These are phyloP conservation scores for Cartodere bifasciata DNA, from an alignment of 2,888 invertebrate genomes.

Conservation along the genomic window DNA sequence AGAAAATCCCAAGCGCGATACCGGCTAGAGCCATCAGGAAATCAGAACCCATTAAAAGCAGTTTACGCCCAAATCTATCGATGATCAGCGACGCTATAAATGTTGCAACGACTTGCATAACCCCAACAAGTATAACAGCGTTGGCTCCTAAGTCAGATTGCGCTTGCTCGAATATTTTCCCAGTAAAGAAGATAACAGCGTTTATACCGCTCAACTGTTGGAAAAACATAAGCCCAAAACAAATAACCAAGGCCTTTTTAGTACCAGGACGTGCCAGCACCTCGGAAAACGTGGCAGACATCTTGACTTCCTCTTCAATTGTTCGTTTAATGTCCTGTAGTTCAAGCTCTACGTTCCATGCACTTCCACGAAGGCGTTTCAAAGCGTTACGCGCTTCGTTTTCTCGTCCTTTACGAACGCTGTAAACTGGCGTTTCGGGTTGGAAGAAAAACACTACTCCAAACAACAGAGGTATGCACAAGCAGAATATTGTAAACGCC, in stretches of 20 bases:
- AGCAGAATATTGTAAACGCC: slow-evolving; percentile 45
- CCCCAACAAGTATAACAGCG: slow-evolving; percentile 62
- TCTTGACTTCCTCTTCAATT: slow-evolving; percentile 39
- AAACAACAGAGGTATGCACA: slow-evolving; percentile 53
- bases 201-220: slow-evolving; percentile 79
- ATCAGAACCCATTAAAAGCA: slow-evolving; percentile 60
- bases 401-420: slow-evolving; percentile 48
- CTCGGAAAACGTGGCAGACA: slow-evolving; percentile 44
- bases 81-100: slow-evolving; percentile 63
- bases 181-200: slow-evolving; percentile 69
- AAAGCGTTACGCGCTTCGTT: slow-evolving; percentile 58
- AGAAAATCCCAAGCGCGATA: slow-evolving; percentile 56
- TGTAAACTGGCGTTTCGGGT: slow-evolving; percentile 75
- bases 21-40: slow-evolving; percentile 57
- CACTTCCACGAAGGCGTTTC: slow-evolving; percentile 55
- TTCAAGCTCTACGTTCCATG: slow-evolving; percentile 55
- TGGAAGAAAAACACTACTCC: slow-evolving; percentile 59
- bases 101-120: slow-evolving; percentile 66
- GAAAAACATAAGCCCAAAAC: slow-evolving; percentile 74
- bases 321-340: slow-evolving; percentile 45
- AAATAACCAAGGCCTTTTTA: slow-evolving; percentile 53
- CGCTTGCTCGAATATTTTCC: slow-evolving; percentile 56
- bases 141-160: slow-evolving; percentile 43
- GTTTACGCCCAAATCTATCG: slow-evolving; percentile 67
- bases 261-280: no score